These are phyloP conservation scores for Ptychadena robeensis DNA, from an alignment of 2,797 vertebrate species.

Conservation along the genomic window DNA sequence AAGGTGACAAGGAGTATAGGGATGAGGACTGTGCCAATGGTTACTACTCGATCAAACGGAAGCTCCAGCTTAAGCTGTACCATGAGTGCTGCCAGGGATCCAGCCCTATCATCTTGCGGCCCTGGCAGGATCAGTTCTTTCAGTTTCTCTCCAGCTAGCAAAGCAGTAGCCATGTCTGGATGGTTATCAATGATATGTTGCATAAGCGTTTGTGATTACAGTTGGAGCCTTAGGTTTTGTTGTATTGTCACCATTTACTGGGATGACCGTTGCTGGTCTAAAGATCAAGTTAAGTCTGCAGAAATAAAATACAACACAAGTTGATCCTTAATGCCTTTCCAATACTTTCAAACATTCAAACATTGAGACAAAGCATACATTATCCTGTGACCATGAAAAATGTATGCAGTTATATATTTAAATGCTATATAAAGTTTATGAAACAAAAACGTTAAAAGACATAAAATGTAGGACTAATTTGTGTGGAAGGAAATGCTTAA, in stretches of 20 bases:
- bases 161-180: conserved; percentile 98
- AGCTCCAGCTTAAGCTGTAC: conserved; percentile 96
- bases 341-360: background rate
- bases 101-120: conserved; percentile 91
- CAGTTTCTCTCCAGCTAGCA: conserved; percentile 97
- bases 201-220: conserved; percentile 80
- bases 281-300: conserved; percentile 26
- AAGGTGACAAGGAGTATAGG: conserved; percentile 96
- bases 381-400: background rate
- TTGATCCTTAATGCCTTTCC: background rate
- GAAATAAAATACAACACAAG: conserved; percentile 5
- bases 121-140: conserved; percentile 96
- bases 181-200: conserved; percentile 98
- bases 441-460: background rate
- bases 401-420: background rate
- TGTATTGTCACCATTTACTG: conserved; percentile 34
- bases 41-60: conserved; percentile 97
- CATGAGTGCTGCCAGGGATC: conserved; percentile 89
- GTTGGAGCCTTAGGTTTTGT: conserved; percentile 56
- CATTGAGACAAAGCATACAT: background rate
- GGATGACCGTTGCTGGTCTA: background rate
- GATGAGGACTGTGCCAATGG: conserved; percentile 96
- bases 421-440: background rate
- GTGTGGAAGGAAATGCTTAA: background rate
- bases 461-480: background rate